Conservation (phyloP, 2,888 invertebrate species). For the Argyresthia albistria region DNA sequence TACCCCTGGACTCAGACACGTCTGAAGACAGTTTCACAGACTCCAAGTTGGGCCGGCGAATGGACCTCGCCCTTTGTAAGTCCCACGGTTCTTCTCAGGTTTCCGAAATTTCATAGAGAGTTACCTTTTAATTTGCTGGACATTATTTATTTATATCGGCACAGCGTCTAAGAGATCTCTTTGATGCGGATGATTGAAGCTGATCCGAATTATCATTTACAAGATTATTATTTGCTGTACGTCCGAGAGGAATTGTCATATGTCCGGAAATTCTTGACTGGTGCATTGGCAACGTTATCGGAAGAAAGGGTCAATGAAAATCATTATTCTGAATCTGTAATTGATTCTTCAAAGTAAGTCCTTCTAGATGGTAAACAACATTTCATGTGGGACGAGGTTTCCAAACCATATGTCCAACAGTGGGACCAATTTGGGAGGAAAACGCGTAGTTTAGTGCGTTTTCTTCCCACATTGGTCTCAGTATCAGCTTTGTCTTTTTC, state of each 20-base stretch:
- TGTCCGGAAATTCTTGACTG: conserved; percentile 8
- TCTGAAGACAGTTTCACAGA: conserved; percentile 60
- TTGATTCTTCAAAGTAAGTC: too few relatives aligned
- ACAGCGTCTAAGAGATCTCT: conserved; percentile 44
- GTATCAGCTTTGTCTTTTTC: too few relatives aligned
- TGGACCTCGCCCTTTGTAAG: conserved; percentile 92
- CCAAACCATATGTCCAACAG: too few relatives aligned
- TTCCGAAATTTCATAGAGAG: conserved; percentile 37
- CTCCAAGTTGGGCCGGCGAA: conserved; percentile 74
- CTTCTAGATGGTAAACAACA: too few relatives aligned
- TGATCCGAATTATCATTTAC: conserved; percentile 28
- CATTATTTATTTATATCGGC: conserved; percentile 65
- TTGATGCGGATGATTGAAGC: conserved; percentile 18
- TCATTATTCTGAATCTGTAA: too few relatives aligned
- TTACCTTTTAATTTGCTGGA: conserved; percentile 64
- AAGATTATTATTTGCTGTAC: conserved; percentile 30
- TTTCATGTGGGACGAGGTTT: too few relatives aligned
- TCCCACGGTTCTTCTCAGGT: conserved; percentile 20
- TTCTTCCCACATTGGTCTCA: too few relatives aligned
- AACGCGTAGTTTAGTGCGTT: too few relatives aligned
- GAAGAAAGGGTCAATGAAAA: too few relatives aligned
- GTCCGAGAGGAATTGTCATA: conserved; percentile 5
- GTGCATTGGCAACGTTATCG: conserved; percentile 28
- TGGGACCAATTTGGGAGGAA: too few relatives aligned
- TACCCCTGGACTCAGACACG: conserved; percentile 71